These are phyloP conservation scores for Ranitomeya variabilis DNA, from an alignment of 2,113 vertebrate genomes.

Conservation along the genomic window DNA sequence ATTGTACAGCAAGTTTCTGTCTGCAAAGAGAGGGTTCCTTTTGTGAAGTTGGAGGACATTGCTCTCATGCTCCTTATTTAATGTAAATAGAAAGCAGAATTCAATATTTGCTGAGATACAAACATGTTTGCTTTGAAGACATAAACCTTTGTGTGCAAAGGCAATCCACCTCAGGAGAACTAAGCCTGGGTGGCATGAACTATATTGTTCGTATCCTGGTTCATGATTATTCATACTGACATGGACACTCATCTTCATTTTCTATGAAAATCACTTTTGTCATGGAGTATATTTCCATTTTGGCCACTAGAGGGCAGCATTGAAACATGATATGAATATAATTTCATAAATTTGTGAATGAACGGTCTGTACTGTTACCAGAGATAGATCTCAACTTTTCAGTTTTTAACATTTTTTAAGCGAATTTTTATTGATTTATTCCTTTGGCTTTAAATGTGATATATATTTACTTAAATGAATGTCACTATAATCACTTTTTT, in stretches of 20 bases:
- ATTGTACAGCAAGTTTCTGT: not conserved
- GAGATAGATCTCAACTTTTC: not conserved
- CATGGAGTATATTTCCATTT: not conserved
- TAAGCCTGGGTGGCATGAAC: not conserved
- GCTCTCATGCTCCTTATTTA: not conserved
- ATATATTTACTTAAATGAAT: not conserved
- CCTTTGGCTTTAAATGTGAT: not conserved
- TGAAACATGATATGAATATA: not conserved
- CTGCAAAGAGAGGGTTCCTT: not conserved
- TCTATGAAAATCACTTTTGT: not conserved
- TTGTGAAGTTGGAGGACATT: not conserved
- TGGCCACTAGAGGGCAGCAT: constrained; percentile 40
- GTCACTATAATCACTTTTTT: no score
- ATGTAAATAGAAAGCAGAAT: not conserved
- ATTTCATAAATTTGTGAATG: not conserved
- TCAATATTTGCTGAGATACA: not conserved
- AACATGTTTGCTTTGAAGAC: not conserved
- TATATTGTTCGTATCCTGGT: not conserved
- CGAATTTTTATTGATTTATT: not conserved
- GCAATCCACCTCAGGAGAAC: not conserved
- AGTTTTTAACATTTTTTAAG: no score
- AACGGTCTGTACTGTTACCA: not conserved
- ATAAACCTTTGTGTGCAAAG: not conserved
- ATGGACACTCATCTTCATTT: not conserved
- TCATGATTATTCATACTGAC: not conserved